Percentiles rank a stretch among this genome's conserved stretches.
Evolutionary conservation across 1,140 invertebrate species (phyloP).

Genomic region (Sipha flava): DNA sequence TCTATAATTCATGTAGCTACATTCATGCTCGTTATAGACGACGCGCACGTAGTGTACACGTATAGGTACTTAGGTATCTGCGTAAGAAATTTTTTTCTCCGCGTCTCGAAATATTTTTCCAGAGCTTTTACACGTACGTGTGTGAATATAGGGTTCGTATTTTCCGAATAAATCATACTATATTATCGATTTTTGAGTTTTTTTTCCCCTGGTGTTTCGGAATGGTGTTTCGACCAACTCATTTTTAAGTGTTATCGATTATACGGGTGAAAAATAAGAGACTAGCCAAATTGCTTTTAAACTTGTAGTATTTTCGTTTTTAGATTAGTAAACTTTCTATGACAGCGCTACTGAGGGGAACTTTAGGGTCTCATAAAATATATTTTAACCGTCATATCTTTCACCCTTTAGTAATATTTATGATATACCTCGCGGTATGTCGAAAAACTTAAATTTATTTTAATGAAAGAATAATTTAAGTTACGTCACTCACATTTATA

Average conservation of each 20-base stretch:
- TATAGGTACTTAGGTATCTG: no score
- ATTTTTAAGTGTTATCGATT: constrained; percentile 5
- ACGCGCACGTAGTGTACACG: no score
- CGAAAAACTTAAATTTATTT: neutral
- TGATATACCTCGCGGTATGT: no score
- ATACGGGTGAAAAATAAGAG: neutral
- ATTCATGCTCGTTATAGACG: no score
- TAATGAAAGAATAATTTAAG: neutral
- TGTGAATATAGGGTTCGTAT: no score
- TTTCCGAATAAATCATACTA: no score
- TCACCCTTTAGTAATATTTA: constrained; percentile 14
- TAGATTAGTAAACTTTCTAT: constrained; percentile 9
- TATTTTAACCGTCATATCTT: neutral
- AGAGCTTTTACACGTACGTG: no score
- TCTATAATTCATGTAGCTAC: no score
- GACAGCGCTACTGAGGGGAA: neutral
- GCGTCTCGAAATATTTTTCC: no score
- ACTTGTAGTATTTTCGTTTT: constrained; percentile 7
- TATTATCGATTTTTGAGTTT: no score
- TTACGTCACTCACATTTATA: neutral
- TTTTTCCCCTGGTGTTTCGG: neutral
- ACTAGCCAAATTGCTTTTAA: constrained; percentile 12
- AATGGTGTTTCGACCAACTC: neutral
- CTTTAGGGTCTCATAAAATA: constrained; percentile 8
- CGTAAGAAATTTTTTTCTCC: no score